Base-by-base conservation (phyloP, 2,113 vertebrate genomes). In the Gracilinanus agilis region DNA sequence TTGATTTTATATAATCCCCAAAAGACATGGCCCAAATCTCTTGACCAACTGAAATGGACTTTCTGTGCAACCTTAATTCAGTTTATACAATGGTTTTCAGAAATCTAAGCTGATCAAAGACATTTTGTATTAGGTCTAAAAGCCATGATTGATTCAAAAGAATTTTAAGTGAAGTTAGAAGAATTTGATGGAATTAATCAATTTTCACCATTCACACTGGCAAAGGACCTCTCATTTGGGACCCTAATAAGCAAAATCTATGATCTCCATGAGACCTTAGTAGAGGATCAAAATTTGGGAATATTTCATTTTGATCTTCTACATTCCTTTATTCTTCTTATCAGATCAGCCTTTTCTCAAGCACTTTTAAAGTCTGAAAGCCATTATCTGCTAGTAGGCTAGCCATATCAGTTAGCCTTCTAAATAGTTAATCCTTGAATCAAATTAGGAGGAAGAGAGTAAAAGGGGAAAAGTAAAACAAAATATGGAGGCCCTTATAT, bases 401-500 rank as follows among this genome's bases (percentile, higher is more conserved):
- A 93, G 94, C 88, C 34, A 40, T n/a, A 58, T 90, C 67, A 92
- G 40, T 92, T 61, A 89, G n/a, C 34, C 54, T 96, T 90, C 67
- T 93, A 90, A 92, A 9, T 29, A 83, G 67, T 83, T 83, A 83
- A 83, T 3, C 11, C 67, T 40, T 40, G n/a, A 23, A 40, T 19
- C 67, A 83, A 83, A 40, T 83, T 67, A 21, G n/a, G 40, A 83
- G 19, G 24, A 40, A 89, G 55, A 44, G 93, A 92, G 94, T 90
- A 53, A 34, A 89, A 56, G 34, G 58, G 94, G 92, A 53, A 34
- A 89, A 56, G 34, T 55, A 93, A 94, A 53, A 19, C 49, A 90
- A 90, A 96, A 96, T 95, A 92, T 96, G 97, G 61, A 92, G 54
- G 53, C 54, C 56, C 19, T 93, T 95, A 95, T 24, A 90, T 40